Percentiles rank a stretch among this genome's conserved stretches.
Conservation (phyloP, 1,140 invertebrate species). For the Neoseiulus cucumeris region DNA sequence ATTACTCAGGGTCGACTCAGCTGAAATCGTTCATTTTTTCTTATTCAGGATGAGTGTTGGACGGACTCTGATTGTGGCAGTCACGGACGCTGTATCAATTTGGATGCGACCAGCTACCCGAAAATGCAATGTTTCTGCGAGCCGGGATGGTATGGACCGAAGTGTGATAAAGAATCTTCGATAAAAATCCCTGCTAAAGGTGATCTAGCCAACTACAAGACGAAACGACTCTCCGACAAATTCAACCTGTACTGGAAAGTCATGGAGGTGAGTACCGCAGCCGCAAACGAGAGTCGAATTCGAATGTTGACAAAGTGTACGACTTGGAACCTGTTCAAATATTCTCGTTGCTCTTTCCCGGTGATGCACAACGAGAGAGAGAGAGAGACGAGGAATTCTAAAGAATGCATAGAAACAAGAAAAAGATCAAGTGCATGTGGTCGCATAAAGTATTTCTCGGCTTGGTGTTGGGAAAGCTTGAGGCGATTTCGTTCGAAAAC, state of each 20-base stretch:
- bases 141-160: slow-evolving; percentile 47
- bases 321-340: too few relatives aligned
- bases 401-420: too few relatives aligned
- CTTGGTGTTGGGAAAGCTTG: not conserved
- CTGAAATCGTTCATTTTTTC: slow-evolving; percentile 7
- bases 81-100: slow-evolving; percentile 58
- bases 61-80: slow-evolving; percentile 60
- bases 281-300: too few relatives aligned
- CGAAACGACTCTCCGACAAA: slow-evolving; percentile 44
- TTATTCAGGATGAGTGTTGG: slow-evolving; percentile 36
- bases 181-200: slow-evolving; percentile 27
- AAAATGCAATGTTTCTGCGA: slow-evolving; percentile 70
- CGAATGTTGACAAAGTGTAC: too few relatives aligned
- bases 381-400: too few relatives aligned
- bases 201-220: slow-evolving; percentile 44
- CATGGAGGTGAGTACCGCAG: slow-evolving; percentile 28
- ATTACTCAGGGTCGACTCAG: slow-evolving; percentile 22
- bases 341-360: too few relatives aligned
- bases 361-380: too few relatives aligned
- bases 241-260: slow-evolving; percentile 62
- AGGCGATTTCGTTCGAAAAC: not conserved
- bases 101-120: slow-evolving; percentile 53
- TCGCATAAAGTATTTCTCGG: too few relatives aligned
- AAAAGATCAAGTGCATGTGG: too few relatives aligned
- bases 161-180: slow-evolving; percentile 24